These are phyloP conservation scores for Todiramphus saurophagus DNA, from an alignment of 2,113 vertebrate species.

Conservation along the genomic window DNA sequence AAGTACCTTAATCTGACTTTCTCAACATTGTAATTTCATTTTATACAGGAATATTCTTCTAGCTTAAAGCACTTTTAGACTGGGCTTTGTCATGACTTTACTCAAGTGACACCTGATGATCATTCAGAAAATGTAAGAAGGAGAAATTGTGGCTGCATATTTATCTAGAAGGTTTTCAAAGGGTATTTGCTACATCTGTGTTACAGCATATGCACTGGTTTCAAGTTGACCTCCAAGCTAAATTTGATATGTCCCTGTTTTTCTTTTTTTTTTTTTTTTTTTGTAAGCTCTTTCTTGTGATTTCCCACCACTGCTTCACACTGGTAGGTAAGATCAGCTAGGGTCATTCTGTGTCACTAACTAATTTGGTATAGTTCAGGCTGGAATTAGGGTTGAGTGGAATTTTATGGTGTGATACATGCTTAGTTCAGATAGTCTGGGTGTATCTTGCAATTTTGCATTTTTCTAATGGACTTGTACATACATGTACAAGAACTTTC, in stretches of 20 bases:
- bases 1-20: background rate
- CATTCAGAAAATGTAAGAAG: background rate
- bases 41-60: background rate
- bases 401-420: background rate
- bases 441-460: background rate
- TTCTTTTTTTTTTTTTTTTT: background rate
- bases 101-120: background rate
- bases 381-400: background rate
- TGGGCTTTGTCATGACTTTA: background rate
- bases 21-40: fast-evolving
- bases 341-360: background rate
- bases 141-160: background rate
- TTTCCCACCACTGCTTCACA: background rate
- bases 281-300: background rate
- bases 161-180: background rate
- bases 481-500: background rate
- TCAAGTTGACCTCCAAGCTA: background rate
- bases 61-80: background rate
- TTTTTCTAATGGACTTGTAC: background rate
- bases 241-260: background rate
- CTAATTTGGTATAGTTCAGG: background rate
- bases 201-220: background rate
- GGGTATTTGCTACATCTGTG: background rate
- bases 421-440: background rate
- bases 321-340: background rate